Percentiles rank a stretch among this genome's conserved stretches.
These are phyloP conservation scores for Neoitamus cyanurus DNA, from an alignment of 2,888 invertebrate species.

Conservation along the genomic window DNA sequence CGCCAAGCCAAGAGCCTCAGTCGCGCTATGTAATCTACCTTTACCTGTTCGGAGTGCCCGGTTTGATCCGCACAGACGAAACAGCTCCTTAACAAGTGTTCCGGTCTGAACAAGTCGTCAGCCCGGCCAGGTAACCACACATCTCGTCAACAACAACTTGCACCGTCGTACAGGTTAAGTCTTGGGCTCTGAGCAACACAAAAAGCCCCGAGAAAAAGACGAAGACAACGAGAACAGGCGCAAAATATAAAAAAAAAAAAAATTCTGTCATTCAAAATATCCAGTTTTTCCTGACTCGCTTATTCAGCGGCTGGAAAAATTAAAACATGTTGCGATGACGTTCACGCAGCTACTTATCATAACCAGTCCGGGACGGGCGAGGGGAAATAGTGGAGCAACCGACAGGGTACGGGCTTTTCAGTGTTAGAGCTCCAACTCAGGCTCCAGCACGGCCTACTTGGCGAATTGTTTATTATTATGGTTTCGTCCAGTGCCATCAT, in stretches of 20 bases:
- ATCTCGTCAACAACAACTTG: conserved; percentile 5
- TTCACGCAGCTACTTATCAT: conserved; percentile 14
- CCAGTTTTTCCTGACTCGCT: conserved; percentile 43
- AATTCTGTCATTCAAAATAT: conserved; percentile 38
- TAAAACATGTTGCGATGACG: conserved; percentile 39
- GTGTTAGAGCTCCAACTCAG: too few relatives aligned
- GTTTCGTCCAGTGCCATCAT: background rate
- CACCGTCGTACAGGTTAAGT: background rate
- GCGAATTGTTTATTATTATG: background rate
- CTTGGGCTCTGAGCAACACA: background rate
- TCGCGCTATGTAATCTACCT: background rate
- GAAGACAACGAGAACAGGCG: background rate
- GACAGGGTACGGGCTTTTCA: too few relatives aligned
- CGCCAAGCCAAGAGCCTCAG: background rate
- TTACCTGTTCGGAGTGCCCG: background rate
- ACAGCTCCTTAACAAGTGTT: conserved; percentile 36
- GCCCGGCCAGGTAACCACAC: background rate
- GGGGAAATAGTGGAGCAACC: background rate
- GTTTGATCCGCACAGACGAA: background rate
- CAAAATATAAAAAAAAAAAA: background rate
- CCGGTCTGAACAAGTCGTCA: conserved; percentile 24
- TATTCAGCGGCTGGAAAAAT: conserved; percentile 21
- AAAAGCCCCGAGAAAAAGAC: background rate
- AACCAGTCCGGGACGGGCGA: background rate
- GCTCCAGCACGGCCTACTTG: background rate